phyloP scores from a whole-genome alignment of 2,113 vertebrate genomes.

The Triplophysa siluroides region DNA sequence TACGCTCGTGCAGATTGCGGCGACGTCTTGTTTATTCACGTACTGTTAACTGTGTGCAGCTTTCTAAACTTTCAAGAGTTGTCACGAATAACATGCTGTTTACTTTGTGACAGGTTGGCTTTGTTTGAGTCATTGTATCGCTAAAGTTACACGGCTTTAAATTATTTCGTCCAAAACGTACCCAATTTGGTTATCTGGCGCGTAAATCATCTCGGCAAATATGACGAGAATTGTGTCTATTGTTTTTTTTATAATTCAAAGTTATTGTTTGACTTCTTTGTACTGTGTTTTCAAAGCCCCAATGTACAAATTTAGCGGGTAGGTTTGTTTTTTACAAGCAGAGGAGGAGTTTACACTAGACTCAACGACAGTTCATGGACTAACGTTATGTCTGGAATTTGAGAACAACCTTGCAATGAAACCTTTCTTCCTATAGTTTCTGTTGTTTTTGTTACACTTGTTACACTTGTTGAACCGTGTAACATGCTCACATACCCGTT shows the following conservation, averaged over 20 bases:
- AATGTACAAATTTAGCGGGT: constrained; percentile 33
- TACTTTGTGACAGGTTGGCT: background rate
- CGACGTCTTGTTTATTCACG: background rate
- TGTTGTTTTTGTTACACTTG: too few species aligned
- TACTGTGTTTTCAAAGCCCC: background rate
- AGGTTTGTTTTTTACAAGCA: background rate
- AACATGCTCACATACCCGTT: background rate
- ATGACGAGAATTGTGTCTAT: background rate
- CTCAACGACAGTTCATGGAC: background rate
- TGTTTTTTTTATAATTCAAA: background rate
- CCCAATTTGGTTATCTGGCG: background rate
- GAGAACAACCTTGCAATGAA: background rate
- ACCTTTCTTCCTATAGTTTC: background rate
- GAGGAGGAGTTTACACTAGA: constrained; percentile 1
- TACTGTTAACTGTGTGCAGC: background rate
- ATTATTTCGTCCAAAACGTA: background rate
- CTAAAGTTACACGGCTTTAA: background rate
- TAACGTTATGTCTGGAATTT: background rate
- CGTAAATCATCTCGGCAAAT: background rate
- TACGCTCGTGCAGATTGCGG: background rate
- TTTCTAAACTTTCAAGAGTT: background rate
- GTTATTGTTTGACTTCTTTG: too few species aligned
- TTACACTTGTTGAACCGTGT: background rate
- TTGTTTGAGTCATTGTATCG: background rate
- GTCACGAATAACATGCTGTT: background rate